phyloP scores from a whole-genome alignment of 2,888 invertebrate genomes.

The Dolichopus griseipennis region DNA sequence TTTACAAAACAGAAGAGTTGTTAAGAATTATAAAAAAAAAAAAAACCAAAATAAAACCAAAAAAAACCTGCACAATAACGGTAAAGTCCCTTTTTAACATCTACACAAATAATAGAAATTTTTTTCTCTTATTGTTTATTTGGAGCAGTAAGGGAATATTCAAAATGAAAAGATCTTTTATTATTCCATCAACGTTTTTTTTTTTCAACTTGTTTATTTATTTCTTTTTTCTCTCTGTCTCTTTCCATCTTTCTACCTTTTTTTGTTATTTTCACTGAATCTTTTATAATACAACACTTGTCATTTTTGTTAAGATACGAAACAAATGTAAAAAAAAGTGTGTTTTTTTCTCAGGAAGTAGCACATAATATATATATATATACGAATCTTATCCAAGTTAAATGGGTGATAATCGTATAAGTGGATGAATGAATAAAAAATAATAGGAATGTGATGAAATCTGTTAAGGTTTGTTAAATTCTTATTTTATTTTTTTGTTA shows the following conservation, averaged over 20 bases:
- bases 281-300: background rate
- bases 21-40: background rate
- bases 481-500: slow-evolving; percentile 5
- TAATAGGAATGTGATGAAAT: slow-evolving; percentile 11
- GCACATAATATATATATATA: too few relatives aligned
- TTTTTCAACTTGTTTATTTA: background rate
- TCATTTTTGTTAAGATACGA: background rate
- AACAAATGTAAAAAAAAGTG: background rate
- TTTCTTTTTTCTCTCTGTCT: slow-evolving; percentile 9
- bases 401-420: slow-evolving; percentile 23
- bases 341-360: background rate
- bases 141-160: background rate
- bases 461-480: slow-evolving; percentile 14
- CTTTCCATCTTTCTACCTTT: slow-evolving; percentile 16
- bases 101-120: background rate
- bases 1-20: background rate
- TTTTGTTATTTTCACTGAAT: background rate
- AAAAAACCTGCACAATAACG: background rate
- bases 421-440: slow-evolving; percentile 12
- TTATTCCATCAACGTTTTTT: slow-evolving; percentile 22
- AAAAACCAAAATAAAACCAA: background rate
- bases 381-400: slow-evolving; percentile 11
- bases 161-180: slow-evolving; percentile 15
- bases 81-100: background rate
- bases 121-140: background rate